These are phyloP conservation scores for Entomyzon cyanotis DNA, from an alignment of 2,113 vertebrate species.

Conservation along the genomic window DNA sequence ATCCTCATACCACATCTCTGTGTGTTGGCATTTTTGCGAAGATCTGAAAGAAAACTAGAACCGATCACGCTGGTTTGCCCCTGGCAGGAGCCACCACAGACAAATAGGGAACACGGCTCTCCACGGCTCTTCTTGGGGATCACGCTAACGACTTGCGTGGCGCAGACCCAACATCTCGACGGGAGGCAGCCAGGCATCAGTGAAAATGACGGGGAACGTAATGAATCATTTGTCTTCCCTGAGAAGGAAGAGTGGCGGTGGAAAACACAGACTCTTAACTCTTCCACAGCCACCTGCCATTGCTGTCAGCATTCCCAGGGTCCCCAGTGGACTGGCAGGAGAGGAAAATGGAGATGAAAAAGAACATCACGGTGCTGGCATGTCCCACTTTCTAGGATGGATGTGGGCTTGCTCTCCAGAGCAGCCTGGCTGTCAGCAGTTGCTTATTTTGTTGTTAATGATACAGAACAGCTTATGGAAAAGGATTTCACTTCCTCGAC, in stretches of 20 bases:
- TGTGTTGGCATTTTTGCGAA: not conserved
- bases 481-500: not conserved
- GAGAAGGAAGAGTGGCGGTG: not conserved
- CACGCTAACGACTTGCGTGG: not conserved
- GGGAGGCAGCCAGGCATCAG: conserved; percentile 59
- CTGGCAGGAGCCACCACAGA: conserved; percentile 8
- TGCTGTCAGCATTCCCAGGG: not conserved
- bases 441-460: not conserved
- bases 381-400: not conserved
- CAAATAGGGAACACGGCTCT: not conserved
- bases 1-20: not conserved
- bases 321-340: not conserved
- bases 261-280: conserved; percentile 30
- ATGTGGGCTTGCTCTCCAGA: not conserved
- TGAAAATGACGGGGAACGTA: conserved; percentile 46
- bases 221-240: conserved; percentile 61
- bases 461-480: not conserved
- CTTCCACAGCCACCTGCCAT: not conserved
- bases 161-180: conserved; percentile 7
- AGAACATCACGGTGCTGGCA: not conserved
- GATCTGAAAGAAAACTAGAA: not conserved
- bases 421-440: not conserved
- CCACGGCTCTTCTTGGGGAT: not conserved
- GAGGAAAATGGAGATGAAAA: not conserved
- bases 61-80: not conserved